Evolutionary conservation across 2,888 invertebrate species (phyloP).

Genomic region (Xanthorhoe designata): DNA sequence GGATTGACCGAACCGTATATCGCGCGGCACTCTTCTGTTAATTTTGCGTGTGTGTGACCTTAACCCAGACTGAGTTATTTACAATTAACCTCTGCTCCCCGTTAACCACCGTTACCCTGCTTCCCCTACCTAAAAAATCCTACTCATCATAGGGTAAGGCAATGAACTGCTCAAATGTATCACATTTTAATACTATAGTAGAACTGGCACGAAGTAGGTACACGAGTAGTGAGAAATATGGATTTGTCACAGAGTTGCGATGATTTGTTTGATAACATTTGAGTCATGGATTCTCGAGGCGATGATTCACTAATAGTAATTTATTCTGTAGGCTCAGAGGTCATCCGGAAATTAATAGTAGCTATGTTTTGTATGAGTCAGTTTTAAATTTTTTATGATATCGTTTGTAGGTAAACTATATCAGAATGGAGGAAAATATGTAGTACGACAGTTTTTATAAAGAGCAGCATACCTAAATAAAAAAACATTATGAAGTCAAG

Average conservation of each 20-base stretch:
- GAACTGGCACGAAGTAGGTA: constrained; percentile 13
- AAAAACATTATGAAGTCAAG: no score
- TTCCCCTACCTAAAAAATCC: neutral
- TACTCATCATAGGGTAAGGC: constrained; percentile 4
- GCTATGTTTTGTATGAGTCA: constrained; percentile 43
- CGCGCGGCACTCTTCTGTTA: no score
- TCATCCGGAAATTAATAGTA: constrained; percentile 52
- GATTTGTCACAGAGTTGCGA: constrained; percentile 51
- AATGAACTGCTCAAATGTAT: constrained; percentile 29
- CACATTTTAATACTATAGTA: constrained; percentile 23
- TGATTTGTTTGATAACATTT: constrained; percentile 62
- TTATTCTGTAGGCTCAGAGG: constrained; percentile 35
- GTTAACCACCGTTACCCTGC: no score
- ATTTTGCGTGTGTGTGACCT: no score
- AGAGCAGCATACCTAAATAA: neutral
- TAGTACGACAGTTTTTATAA: constrained; percentile 3
- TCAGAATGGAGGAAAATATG: neutral
- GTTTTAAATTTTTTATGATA: constrained; percentile 12
- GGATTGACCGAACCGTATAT: no score
- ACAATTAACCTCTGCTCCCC: no score
- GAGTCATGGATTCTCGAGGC: constrained; percentile 55
- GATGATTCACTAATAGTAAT: constrained; percentile 45
- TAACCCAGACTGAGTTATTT: no score
- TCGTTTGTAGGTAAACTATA: neutral
- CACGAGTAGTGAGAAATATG: constrained; percentile 34